A percentile compares a stretch with the other conserved stretches of the same genome.
phyloP scores from a whole-genome alignment of 2,797 vertebrate species.

The Rhynchonycteris naso region DNA sequence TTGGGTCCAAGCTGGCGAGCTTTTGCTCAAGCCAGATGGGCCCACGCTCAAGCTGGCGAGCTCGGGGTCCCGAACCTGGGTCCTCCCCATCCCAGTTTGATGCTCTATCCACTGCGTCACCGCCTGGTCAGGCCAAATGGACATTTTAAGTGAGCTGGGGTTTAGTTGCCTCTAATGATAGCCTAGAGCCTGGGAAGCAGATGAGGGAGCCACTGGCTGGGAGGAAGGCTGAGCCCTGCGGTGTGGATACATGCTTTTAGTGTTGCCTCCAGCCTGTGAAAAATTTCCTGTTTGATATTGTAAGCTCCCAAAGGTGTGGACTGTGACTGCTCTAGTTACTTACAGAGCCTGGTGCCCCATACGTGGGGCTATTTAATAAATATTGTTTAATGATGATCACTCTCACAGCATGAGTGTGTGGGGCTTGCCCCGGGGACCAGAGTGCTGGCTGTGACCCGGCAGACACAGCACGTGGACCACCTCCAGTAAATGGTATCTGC shows the following conservation, averaged over 20 bases:
- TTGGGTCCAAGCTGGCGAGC: too few relatives aligned
- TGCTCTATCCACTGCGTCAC: too few relatives aligned
- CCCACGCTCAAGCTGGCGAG: too few relatives aligned
- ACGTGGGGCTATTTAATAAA: slow-evolving; percentile 33
- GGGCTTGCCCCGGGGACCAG: neutral
- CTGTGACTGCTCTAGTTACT: neutral
- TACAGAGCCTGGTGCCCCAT: neutral
- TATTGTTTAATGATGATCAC: neutral
- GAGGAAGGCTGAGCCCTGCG: neutral
- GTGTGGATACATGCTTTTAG: slow-evolving; percentile 54
- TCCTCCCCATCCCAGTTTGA: too few relatives aligned
- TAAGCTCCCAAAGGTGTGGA: slow-evolving; percentile 40
- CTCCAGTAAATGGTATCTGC: neutral
- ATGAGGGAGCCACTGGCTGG: neutral
- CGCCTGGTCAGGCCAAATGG: too few relatives aligned
- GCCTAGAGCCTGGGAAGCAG: slow-evolving; percentile 8
- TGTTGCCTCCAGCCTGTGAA: neutral
- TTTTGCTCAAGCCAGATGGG: too few relatives aligned
- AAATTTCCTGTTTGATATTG: slow-evolving; percentile 20
- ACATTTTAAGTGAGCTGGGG: slow-evolving; percentile 18
- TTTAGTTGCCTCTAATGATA: neutral
- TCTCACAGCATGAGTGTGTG: neutral
- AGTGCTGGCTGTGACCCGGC: neutral
- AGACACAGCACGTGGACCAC: neutral
- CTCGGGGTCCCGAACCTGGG: too few relatives aligned